Base-by-base conservation (phyloP, 2,888 invertebrate species). In the Pristionchus japonicus region DNA sequence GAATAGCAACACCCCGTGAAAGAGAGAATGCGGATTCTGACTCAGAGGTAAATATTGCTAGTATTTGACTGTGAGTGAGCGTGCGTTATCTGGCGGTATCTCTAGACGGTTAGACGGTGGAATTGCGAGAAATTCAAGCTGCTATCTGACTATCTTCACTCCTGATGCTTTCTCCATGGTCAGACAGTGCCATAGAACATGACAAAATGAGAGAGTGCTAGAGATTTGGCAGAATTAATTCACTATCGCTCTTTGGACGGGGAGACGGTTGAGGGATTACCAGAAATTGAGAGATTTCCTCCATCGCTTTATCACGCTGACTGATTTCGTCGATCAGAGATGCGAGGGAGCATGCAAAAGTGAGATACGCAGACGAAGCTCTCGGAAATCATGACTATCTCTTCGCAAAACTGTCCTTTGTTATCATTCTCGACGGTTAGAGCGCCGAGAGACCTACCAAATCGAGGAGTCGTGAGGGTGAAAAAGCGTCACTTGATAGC, bases 31-130 rank as follows among this genome's bases (percentile, higher is more conserved):
- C n/a, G 31, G 31, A 34, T 17, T 70, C 70, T 70, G 70, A 70
- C 31, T 70, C 70, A 70, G 70, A 34, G 70, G 37, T 37, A 70
- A 70, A 70, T 70, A 70, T 70, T 70, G 70, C 31, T 70, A 70
- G 31, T 70, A 70, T 70, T 34, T 34, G 70, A 70, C 70, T 70
- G 70, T 70, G n/a, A n/a, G n/a, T n/a, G n/a, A n/a, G n/a, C n/a
- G n/a, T n/a, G n/a, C n/a, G n/a, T n/a, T n/a, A n/a, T n/a, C n/a
- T n/a, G 20, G 64, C 20, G 64, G 31, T 31, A 3, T 64, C 37
- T 70, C 57, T 57, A 43, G 43, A 43, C 43, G 43, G 11, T 43
- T 11, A 43, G 43, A 43, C 43, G n/a, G n/a, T n/a, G n/a, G n/a
- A n/a, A n/a, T n/a, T n/a, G n/a, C n/a, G n/a, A n/a, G n/a, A n/a